Evolutionary conservation across 1,140 invertebrate genomes (phyloP).

Genomic region (Drosophila sproati): DNA sequence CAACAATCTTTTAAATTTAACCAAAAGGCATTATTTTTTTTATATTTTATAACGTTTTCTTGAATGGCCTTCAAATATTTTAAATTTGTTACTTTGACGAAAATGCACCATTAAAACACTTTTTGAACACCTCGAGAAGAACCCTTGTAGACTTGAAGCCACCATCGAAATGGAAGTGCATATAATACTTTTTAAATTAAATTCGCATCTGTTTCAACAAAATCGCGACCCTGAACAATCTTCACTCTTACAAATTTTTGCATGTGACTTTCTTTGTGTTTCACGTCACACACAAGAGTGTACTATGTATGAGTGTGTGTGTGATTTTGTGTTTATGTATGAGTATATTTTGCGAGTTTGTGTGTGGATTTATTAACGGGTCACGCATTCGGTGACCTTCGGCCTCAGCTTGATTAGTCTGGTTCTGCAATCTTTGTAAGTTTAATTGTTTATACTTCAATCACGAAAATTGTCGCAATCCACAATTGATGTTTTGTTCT

Average conservation of each 20-base stretch:
- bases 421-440: slow-evolving; percentile 8
- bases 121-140: too few species aligned
- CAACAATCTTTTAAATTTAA: too few species aligned
- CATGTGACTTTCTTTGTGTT: slow-evolving; percentile 9
- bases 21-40: too few species aligned
- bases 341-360: background rate
- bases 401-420: background rate
- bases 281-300: background rate
- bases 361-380: slow-evolving; percentile 4
- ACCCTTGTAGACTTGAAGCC: background rate
- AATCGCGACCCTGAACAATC: background rate
- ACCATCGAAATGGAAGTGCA: background rate
- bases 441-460: slow-evolving; percentile 28
- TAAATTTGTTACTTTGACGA: too few species aligned
- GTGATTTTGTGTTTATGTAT: background rate
- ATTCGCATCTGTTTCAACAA: background rate
- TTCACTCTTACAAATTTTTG: background rate
- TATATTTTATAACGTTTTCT: too few species aligned
- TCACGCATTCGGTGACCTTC: slow-evolving; percentile 31
- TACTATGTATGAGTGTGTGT: background rate
- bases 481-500: background rate
- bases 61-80: too few species aligned
- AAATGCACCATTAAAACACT: too few species aligned
- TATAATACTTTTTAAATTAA: background rate
- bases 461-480: slow-evolving; percentile 9